Evolutionary conservation across 2,113 vertebrate species (phyloP).

Genomic region (Myiopsitta monachus): DNA sequence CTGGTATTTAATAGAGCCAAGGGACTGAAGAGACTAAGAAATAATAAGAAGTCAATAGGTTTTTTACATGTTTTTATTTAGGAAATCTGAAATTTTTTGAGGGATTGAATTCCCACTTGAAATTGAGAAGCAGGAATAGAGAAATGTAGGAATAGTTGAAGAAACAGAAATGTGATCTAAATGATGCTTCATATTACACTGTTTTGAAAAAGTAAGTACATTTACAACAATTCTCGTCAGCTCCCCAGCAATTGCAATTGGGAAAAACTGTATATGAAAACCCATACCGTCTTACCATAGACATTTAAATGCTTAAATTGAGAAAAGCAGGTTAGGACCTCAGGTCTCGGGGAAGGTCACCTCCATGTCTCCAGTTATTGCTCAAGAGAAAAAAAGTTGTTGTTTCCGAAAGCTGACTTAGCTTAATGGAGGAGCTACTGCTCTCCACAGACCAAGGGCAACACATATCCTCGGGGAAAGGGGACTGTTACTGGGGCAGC

Average conservation of each 20-base stretch:
- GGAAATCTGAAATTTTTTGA: neutral
- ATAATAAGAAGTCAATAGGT: fast-evolving
- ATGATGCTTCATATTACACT: neutral
- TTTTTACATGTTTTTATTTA: neutral
- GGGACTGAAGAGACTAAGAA: neutral
- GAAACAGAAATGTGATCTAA: neutral
- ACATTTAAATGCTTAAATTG: neutral
- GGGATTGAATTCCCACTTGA: neutral
- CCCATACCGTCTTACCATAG: neutral
- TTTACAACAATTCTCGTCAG: neutral
- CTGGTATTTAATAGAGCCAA: neutral
- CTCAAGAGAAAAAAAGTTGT: neutral
- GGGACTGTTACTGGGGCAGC: neutral
- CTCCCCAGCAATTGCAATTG: neutral
- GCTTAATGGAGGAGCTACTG: neutral
- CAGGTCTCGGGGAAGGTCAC: neutral
- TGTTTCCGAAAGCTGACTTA: neutral
- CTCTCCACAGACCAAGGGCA: neutral
- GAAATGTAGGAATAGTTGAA: neutral
- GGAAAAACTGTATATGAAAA: neutral
- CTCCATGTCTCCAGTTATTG: neutral
- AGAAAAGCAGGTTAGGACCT: neutral
- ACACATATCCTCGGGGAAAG: fast-evolving
- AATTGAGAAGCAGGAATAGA: neutral
- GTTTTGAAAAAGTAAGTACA: neutral